Evolutionary conservation across 2,797 vertebrate genomes (phyloP), one percentile per base, ranked within the genome.

Genomic region (Alcedo quadribrachys): DNA sequence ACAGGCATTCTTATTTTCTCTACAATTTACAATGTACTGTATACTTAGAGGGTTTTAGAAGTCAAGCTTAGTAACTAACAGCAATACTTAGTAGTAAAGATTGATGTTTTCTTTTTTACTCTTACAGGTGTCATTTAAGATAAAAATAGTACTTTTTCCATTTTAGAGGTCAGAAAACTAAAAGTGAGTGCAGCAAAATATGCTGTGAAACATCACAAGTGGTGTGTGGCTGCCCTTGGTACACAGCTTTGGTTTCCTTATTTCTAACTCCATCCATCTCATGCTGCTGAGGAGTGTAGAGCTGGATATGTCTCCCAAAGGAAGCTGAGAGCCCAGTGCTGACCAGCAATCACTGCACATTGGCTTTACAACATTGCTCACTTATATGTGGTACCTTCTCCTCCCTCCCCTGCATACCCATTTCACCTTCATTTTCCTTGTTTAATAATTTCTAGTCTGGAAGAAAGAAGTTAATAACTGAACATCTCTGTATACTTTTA

Each of bases 291-390:
- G n/a, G 27, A 50, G 5, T 1, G 3, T 2, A 50, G 63, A 58
- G 13, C 27, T 1, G 16, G n/a, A 28, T 0, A 0, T 42, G 32
- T 11, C 14, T 89, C 48, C 32, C 5, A 5, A 51, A 81, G 37
- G 46, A 12, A 55, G 15, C 51, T 42, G 51, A 73, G 21, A 66
- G 4, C 18, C 60, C 22, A 30, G 14, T n/a, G 19, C 35, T 8
- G 2, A 28, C 24, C 15, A 48, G 27, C 8, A 58, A 33, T 4
- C 24, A 3, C 18, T 22, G 37, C 25, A 46, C 5, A 0, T 0
- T 21, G 17, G 24, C 28, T 79, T 76, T 76, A 28, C 12, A 40
- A 14, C 55, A 80, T 21, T 35, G 22, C 17, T 37, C 10, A 30
- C 9, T 33, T 37, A 35, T 15, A 5, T 27, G 12, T 20, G 35